These are phyloP conservation scores for Oligia fasciuncula DNA, from an alignment of 2,888 invertebrate species.

Conservation along the genomic window DNA sequence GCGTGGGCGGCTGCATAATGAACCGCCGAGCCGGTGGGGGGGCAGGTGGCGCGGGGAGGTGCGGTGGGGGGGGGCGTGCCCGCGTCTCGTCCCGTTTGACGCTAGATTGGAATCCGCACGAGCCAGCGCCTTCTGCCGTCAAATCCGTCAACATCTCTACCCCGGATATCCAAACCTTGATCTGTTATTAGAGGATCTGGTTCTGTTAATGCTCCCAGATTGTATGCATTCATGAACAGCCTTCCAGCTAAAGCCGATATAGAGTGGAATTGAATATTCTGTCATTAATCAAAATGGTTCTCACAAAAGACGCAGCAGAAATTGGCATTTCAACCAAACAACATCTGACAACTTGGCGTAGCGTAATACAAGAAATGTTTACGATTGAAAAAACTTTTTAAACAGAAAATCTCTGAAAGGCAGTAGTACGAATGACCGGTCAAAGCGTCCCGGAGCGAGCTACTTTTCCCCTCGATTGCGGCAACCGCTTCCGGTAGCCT, in stretches of 20 bases:
- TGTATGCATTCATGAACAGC: conserved; percentile 27
- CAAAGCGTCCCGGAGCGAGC: conserved; percentile 79
- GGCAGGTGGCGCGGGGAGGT: conserved; percentile 66
- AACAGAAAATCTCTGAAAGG: conserved; percentile 69
- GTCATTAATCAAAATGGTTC: conserved; percentile 21
- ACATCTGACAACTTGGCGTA: conserved; percentile 52
- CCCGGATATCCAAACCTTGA: conserved; percentile 66
- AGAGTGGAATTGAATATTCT: conserved; percentile 17
- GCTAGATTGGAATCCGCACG: conserved; percentile 83
- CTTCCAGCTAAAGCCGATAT: conserved; percentile 2
- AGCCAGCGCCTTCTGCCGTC: conserved; percentile 79
- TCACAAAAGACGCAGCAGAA: conserved; percentile 23
- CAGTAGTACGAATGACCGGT: conserved; percentile 77
- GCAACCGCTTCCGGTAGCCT: conserved; percentile 78
- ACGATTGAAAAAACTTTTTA: conserved; percentile 66
- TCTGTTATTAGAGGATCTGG: conserved; percentile 60
- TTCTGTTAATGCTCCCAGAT: conserved; percentile 40
- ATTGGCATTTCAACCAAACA: conserved; percentile 37
- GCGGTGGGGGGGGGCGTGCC: conserved; percentile 53
- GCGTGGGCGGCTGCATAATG: conserved; percentile 89
- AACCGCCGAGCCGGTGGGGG: conserved; percentile 76
- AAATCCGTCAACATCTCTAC: conserved; percentile 80
- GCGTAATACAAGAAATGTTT: conserved; percentile 58
- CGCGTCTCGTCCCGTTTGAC: conserved; percentile 74
- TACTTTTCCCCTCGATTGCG: conserved; percentile 85